Evolutionary conservation across 2,113 vertebrate species (phyloP), one percentile per base, ranked within the genome.

Genomic region (Copsychus sechellarum): DNA sequence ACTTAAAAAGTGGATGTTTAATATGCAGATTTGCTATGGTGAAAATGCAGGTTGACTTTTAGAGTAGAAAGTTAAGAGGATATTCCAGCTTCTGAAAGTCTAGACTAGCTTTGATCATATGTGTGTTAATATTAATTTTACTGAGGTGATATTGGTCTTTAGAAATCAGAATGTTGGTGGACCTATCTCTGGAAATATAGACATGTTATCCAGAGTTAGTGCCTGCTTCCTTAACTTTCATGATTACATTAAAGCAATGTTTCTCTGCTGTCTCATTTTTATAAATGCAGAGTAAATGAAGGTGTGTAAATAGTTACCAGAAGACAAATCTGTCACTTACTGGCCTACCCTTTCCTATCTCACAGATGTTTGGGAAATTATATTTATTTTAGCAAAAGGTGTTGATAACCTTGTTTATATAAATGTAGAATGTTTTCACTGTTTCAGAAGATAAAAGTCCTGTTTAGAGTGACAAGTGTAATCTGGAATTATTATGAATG

Each of bases 341-440:
- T 89, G 87, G 21, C 81, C 69, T 91, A 50, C 19, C 19, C n/a
- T 66, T 78, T 92, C 29, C 70, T 82, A 24, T 78, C 23, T 77
- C 54, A 51, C 14, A 43, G 42, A 48, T 67, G 66, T 79, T 71
- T 62, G 33, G 53, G 62, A 82, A 67, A 65, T 76, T 31, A 11
- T 70, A 47, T 36, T 77, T 77, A 36, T 90, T 91, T 86, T 86
- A 90, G 67, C 36, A 80, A 74, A 90, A 93, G 64, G 82, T 83
- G 87, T 88, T 93, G 95, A 94, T 93, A 91, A 61, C 25, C 48
- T 65, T 86, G 73, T 95, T 93, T 96, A 86, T 81, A 87, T 87
- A 65, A 77, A 50, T n/a, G 23, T 43, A 40, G 31, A 76, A 76
- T 72, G 40, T 61, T 72, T 78, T 86, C 43, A 12, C 38, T 86